Evolutionary conservation across 2,888 invertebrate genomes (phyloP), one percentile per base, ranked within the genome.

Genomic region (Aradus depressus): DNA sequence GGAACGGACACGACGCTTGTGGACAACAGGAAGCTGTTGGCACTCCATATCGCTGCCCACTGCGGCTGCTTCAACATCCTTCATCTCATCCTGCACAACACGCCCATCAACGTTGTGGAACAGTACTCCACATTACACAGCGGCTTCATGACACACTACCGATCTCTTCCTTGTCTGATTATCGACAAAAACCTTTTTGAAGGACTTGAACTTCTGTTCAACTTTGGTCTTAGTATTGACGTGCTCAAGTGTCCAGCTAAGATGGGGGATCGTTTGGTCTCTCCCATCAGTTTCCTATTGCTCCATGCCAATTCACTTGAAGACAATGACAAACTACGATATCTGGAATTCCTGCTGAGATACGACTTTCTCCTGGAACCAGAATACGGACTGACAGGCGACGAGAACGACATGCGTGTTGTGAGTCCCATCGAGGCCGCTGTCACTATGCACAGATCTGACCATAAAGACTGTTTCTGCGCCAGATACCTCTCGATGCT

Each of bases 41-140:
- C 55, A 16, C 42, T 56, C n/a, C 55, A 56, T 38, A 39, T 56
- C 10, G 55, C 55, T 4, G 55, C 55, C 1, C 53, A 56, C 22
- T 56, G 48, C 16, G 44, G 45, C 14, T 34, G 48, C n/a, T 47
- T 39, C 14, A 52, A 56, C 34, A 39, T 48, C 28, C 37, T 56
- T n/a, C 44, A 56, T 18, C 49, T 53, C 10, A 31, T 56, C 5
- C 34, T 56, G 5, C 42, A 50, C 3, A 22, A 51, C 37, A 56
- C 55, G 1, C 53, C 55, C 3, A 51, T 35, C 16, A 23, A 34
- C 23, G 51, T 47, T 21, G 53, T 56, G n/a, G 53, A 56, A 21
- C 34, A 41, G 37, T 51, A 51, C 37, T 47, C 51, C 14, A 48
- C 49, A 8, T n/a, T n/a, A n/a, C 25, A 37, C 23, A 41, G 35